Percentiles rank a stretch among this genome's conserved stretches.
These are phyloP conservation scores for Cherax quadricarinatus DNA, from an alignment of 1,140 invertebrate genomes.

Conservation along the genomic window DNA sequence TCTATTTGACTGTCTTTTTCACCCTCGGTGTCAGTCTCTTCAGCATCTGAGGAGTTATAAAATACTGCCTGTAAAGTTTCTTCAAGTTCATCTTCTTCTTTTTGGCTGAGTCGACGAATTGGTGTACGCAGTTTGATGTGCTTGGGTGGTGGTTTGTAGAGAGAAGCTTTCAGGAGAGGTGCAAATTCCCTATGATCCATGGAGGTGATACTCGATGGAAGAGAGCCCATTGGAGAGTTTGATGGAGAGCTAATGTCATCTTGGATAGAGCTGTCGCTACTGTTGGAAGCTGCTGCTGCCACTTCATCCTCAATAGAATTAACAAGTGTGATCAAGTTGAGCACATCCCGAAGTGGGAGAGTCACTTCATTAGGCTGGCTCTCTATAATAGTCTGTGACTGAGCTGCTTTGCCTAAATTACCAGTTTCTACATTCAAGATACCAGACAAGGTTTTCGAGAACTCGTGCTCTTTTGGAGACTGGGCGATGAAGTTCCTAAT, in stretches of 20 bases:
- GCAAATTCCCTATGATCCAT: background rate
- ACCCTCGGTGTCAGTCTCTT: background rate
- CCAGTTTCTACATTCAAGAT: background rate
- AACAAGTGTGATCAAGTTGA: constrained; percentile 8
- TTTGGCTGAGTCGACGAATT: background rate
- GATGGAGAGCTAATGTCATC: background rate
- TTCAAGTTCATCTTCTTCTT: background rate
- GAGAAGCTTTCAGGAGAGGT: background rate
- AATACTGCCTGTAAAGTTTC: constrained; percentile 2
- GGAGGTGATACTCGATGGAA: background rate
- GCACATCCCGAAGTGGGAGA: constrained; percentile 8
- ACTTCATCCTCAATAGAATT: constrained; percentile 39
- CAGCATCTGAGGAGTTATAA: background rate
- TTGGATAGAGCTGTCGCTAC: background rate
- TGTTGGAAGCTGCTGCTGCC: background rate
- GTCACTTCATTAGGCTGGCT: background rate
- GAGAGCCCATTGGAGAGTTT: background rate
- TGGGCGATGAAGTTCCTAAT: background rate
- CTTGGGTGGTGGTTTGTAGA: constrained; percentile 1
- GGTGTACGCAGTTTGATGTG: background rate
- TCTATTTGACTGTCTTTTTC: background rate
- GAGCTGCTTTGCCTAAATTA: background rate
- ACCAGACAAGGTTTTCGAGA: background rate
- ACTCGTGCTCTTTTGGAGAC: background rate
- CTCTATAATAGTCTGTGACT: background rate